These are phyloP conservation scores for Chlamydotis undulata DNA, from an alignment of 2,113 vertebrate genomes.

Conservation along the genomic window DNA sequence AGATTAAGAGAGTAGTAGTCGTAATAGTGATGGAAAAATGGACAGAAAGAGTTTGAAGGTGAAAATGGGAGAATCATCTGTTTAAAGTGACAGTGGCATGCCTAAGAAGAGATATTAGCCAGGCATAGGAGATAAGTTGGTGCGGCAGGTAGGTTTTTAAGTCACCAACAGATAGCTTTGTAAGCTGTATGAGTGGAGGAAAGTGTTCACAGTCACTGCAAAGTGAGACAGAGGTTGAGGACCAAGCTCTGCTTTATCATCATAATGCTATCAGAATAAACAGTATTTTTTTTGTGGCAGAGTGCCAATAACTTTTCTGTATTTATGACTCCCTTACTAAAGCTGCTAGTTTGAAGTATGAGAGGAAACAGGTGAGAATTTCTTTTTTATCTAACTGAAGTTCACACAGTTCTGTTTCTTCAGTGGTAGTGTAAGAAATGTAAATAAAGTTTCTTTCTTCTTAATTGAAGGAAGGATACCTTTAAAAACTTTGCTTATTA, in stretches of 20 bases:
- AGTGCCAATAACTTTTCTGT: constrained; percentile 17
- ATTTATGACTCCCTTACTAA: constrained; percentile 49
- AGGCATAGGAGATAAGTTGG: neutral
- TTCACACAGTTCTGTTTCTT: neutral
- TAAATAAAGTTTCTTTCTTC: constrained; percentile 4
- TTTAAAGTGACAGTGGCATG: neutral
- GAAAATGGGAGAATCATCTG: neutral
- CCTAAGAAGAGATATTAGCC: neutral
- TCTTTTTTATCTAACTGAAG: constrained; percentile 18
- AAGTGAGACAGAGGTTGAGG: neutral
- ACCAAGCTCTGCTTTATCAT: constrained; percentile 59
- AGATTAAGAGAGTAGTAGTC: neutral
- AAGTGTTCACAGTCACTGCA: neutral
- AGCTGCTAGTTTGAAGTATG: constrained; percentile 25
- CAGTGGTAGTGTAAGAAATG: neutral
- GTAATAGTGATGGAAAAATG: neutral
- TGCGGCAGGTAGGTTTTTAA: neutral
- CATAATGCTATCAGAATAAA: constrained; percentile 69
- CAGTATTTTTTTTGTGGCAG: constrained; percentile 41
- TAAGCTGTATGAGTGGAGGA: neutral
- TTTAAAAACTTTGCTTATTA: neutral
- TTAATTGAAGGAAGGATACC: neutral
- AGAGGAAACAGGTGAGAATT: constrained; percentile 38
- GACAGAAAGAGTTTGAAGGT: neutral
- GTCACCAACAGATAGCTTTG: neutral